These are phyloP conservation scores for Drosophila erecta DNA, from an alignment of 1,140 invertebrate genomes.

Conservation along the genomic window DNA sequence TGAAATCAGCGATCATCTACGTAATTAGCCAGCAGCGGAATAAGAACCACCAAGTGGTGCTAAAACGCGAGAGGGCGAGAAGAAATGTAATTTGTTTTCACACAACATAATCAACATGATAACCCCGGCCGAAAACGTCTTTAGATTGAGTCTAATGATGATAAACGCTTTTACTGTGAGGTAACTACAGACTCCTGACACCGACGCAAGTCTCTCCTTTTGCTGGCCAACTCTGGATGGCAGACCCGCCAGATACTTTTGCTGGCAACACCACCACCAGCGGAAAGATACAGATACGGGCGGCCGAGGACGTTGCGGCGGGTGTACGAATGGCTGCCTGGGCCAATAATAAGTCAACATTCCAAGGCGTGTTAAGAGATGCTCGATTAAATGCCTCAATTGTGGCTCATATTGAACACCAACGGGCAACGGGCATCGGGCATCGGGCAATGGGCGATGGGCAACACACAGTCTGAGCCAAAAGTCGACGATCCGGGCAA, in stretches of 20 bases:
- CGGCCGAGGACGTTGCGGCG: not conserved
- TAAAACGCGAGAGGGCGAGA: constrained; percentile 58
- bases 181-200: constrained; percentile 82
- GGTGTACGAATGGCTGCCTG: constrained; percentile 39
- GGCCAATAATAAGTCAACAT: constrained; percentile 83
- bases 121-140: constrained; percentile 82
- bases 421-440: constrained; percentile 52
- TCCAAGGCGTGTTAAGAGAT: constrained; percentile 83
- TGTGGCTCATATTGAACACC: constrained; percentile 83
- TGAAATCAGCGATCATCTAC: constrained; percentile 70
- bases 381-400: constrained; percentile 83
- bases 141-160: constrained; percentile 85
- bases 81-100: constrained; percentile 85
- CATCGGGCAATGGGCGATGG: constrained; percentile 55
- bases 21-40: constrained; percentile 69
- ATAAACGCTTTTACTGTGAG: constrained; percentile 84
- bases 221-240: not conserved
- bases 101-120: constrained; percentile 85
- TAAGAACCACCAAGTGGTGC: constrained; percentile 62
- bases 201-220: constrained; percentile 54
- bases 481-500: constrained; percentile 59
- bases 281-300: constrained; percentile 30
- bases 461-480: constrained; percentile 29
- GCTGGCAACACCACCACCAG: constrained; percentile 17
- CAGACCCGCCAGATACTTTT: constrained; percentile 23